Conservation (phyloP, 2,797 vertebrate genomes). For the Borostomias antarcticus region DNA sequence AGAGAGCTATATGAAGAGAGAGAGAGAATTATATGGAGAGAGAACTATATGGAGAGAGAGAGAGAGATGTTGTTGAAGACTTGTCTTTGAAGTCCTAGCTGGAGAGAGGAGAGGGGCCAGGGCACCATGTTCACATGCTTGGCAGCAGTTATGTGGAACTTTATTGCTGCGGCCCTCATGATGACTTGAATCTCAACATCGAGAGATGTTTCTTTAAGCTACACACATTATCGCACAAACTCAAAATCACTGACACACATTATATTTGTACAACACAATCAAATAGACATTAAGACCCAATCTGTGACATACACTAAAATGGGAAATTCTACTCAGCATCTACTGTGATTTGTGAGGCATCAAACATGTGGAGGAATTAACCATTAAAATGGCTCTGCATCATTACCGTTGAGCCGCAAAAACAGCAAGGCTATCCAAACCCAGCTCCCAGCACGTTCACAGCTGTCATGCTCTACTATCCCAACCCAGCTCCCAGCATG, state of each 20-base stretch:
- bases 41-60: slow-evolving; percentile 3
- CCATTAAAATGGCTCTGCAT: slow-evolving; percentile 39
- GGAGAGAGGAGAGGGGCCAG: slow-evolving; percentile 2
- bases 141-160: slow-evolving; percentile 20
- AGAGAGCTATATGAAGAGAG: slow-evolving; percentile 13
- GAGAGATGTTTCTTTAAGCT: neutral
- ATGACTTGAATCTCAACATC: neutral
- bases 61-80: slow-evolving; percentile 7
- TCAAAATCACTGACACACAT: no score
- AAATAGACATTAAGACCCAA: neutral
- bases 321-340: neutral
- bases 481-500: slow-evolving; percentile 28
- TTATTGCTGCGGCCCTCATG: neutral
- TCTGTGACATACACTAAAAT: neutral
- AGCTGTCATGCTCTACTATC: slow-evolving; percentile 22
- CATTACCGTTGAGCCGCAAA: slow-evolving; percentile 23
- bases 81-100: slow-evolving; percentile 35
- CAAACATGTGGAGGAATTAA: slow-evolving; percentile 27
- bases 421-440: slow-evolving; percentile 26
- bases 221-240: neutral
- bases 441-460: slow-evolving; percentile 28
- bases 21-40: slow-evolving; percentile 16
- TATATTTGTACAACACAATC: neutral
- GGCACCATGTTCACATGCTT: neutral
- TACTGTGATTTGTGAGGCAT: slow-evolving; percentile 20